phyloP scores from a whole-genome alignment of 1,140 invertebrate genomes.

The Adoxophyes honmai region DNA sequence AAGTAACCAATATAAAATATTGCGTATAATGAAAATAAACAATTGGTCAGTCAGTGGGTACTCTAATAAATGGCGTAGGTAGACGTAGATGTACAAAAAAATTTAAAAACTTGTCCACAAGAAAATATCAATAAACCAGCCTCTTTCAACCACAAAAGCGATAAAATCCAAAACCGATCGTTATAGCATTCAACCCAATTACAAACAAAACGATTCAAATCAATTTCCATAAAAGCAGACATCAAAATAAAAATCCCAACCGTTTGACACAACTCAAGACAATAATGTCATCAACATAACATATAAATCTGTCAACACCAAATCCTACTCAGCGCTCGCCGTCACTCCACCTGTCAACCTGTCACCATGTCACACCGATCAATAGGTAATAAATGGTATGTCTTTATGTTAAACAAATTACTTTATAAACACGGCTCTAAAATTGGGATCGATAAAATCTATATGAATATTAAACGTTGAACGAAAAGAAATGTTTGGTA shows the following conservation, averaged over 20 bases:
- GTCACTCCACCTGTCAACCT: neutral
- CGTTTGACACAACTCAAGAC: neutral
- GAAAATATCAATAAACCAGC: no score
- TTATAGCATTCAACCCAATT: no score
- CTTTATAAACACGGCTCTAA: neutral
- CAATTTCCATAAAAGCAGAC: neutral
- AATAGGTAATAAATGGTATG: neutral
- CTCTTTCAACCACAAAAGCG: no score
- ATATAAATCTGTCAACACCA: conserved; percentile 1
- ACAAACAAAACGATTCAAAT: no score
- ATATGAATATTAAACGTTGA: conserved; percentile 1
- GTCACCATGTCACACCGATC: neutral
- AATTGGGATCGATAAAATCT: neutral
- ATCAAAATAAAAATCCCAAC: neutral
- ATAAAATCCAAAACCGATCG: no score
- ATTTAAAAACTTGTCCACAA: no score
- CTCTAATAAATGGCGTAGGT: no score
- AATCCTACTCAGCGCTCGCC: neutral
- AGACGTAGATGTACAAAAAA: no score
- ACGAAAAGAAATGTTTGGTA: neutral
- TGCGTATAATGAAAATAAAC: no score
- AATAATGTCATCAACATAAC: neutral
- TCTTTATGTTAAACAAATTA: conserved; percentile 8
- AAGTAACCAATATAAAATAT: no score
- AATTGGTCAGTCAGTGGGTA: no score